phyloP scores from a whole-genome alignment of 2,888 invertebrate genomes.

The Leuctra nigra region DNA sequence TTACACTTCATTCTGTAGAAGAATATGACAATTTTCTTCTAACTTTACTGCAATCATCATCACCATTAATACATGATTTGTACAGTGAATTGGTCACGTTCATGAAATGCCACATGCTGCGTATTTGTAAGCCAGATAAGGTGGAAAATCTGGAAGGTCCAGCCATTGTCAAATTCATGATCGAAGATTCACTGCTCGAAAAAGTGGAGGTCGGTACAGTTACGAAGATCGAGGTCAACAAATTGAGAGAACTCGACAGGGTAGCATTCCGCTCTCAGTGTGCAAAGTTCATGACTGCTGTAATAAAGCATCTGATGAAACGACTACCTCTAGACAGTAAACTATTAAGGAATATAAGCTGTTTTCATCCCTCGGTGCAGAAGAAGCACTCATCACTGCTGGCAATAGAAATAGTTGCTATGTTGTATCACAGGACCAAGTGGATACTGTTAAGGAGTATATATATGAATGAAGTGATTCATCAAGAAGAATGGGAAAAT shows the following conservation, averaged over 20 bases:
- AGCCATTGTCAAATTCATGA: background rate
- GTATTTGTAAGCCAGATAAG: background rate
- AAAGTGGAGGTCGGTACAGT: background rate
- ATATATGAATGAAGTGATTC: too few relatives aligned
- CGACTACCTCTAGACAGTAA: background rate
- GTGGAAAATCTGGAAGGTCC: background rate
- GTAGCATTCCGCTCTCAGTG: background rate
- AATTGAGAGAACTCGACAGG: background rate
- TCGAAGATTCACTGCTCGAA: background rate
- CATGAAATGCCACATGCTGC: background rate
- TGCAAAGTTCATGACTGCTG: background rate
- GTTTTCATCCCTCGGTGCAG: too few relatives aligned
- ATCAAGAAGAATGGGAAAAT: too few relatives aligned
- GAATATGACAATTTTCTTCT: background rate
- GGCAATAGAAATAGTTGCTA: too few relatives aligned
- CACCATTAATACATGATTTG: background rate
- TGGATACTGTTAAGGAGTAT: too few relatives aligned
- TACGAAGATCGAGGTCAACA: background rate
- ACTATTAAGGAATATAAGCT: too few relatives aligned
- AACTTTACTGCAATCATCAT: background rate
- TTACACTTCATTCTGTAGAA: background rate
- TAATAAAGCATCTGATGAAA: background rate
- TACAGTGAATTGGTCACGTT: background rate
- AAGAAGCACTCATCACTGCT: too few relatives aligned
- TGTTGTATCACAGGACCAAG: too few relatives aligned